Conservation (phyloP, 1,140 invertebrate genomes). For the Dendrolimus punctatus region DNA sequence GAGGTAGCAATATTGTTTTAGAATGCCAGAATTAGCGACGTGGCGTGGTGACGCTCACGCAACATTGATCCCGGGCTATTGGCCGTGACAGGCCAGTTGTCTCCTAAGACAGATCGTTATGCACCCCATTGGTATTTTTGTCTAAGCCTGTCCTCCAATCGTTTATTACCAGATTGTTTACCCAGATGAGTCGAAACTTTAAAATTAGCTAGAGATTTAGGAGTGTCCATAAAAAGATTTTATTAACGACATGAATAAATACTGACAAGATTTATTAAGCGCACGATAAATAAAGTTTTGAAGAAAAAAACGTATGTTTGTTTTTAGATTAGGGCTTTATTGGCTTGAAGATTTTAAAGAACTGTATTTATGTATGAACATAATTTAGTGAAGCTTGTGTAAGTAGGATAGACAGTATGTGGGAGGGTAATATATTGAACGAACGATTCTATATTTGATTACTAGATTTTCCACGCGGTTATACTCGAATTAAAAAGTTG, state of each 20-base stretch:
- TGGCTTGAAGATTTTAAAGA: too few relatives aligned
- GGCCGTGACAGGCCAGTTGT: slow-evolving; percentile 49
- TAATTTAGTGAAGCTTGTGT: too few relatives aligned
- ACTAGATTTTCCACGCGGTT: too few relatives aligned
- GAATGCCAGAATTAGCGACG: slow-evolving; percentile 39
- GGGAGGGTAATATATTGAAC: too few relatives aligned
- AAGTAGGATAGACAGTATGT: too few relatives aligned
- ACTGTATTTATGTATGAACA: too few relatives aligned
- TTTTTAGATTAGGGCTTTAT: too few relatives aligned
- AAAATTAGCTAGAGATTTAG: slow-evolving; percentile 41
- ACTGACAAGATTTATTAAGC: background rate
- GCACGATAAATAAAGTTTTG: too few relatives aligned
- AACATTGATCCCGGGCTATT: slow-evolving; percentile 59
- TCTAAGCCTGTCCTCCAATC: slow-evolving; percentile 24
- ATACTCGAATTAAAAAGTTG: too few relatives aligned
- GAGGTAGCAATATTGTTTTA: slow-evolving; percentile 21
- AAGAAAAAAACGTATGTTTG: too few relatives aligned
- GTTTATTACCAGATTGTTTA: slow-evolving; percentile 35
- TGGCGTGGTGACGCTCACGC: slow-evolving; percentile 47
- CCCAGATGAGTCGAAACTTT: slow-evolving; percentile 56
- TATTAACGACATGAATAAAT: slow-evolving; percentile 10
- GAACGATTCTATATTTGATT: too few relatives aligned
- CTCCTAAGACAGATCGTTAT: slow-evolving; percentile 25
- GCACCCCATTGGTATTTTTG: slow-evolving; percentile 52
- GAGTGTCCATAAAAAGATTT: slow-evolving; percentile 11